Evolutionary conservation across 2,888 invertebrate genomes (phyloP), one percentile per base, ranked within the genome.

Genomic region (Perithous albicinctus): DNA sequence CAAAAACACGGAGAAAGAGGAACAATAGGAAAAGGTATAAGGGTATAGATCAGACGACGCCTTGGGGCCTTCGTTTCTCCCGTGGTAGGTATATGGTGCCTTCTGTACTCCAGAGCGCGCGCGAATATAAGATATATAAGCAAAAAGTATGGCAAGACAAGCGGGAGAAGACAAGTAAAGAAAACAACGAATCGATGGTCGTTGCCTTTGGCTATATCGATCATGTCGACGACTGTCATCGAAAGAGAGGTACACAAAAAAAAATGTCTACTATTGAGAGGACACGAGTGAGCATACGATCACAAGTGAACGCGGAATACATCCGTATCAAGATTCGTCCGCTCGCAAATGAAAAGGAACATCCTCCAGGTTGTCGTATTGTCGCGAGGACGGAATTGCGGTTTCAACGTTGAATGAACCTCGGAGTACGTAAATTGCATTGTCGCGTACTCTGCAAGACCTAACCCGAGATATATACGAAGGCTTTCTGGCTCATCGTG

Each of bases 341-440:
- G 35, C n/a, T 29, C 64, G 63, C 56, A 70, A 29, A 72, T 74
- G 69, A 84, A 85, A 87, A 86, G 83, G 80, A 81, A 84, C 84
- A 82, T 80, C 84, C 78, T 82, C 78, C 84, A 84, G 82, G 85
- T 87, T 87, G 84, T 85, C 84, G 83, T 74, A n/a, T 61, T 8
- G 18, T 12, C 1, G 35, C 20, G 26, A 2, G 41, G 18, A 61
- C 69, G 82, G 81, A 84, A 88, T 86, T 85, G 86, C 84, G 86
- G 86, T 84, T 87, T 59, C 84, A 76, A 75, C 78, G 63, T 54
- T 84, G 85, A 74, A 88, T 78, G 76, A 63, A 54, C 83, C 46
- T 69, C 38, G 48, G 20, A 63, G 83, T 85, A 88, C 85, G 85
- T 84, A 89, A 87, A 89, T 88, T 85, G 85, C 84, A 88, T 88